Base-by-base conservation (phyloP, 2,888 invertebrate species). In the Tenthredo scrophulariae region DNA sequence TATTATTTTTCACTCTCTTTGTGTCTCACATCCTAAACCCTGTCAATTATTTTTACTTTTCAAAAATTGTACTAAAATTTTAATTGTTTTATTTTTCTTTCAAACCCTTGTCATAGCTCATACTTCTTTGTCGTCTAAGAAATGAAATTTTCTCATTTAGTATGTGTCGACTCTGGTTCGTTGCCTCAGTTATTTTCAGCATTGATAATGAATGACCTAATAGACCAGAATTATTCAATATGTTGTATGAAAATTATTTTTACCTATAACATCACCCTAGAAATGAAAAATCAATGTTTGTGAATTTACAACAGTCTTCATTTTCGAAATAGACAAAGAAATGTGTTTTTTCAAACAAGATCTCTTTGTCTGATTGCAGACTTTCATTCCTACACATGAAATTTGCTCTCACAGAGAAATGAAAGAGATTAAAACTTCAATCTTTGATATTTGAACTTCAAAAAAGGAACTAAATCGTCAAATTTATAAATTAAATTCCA, bases 361-460 rank as follows among this genome's bases (percentile, higher is more conserved):
- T 74, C 43, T 74, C 43, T 74, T 74, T 74, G 74, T 74, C 40
- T 43, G 40, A 43, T 74, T 6, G 22, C 7, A 26, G 74, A 43
- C 22, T n/a, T 22, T 74, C 26, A 22, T 22, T 43, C 26, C 29
- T 26, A 5, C 3, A 26, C 22, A 74, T 40, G 40, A 10, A 43
- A 74, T 67, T 18, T 15, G 33, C 6, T 67, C 26, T 33, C 26
- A 18, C 18, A 0, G 67, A 67, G 67, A 33, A 29, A 67, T 67
- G 1, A 3, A 18, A 26, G 33, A 67, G 7, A 33, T 29, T 33
- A 15, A 33, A 15, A 67, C 6, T 67, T 7, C 33, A 18, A 18
- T 33, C 15, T 6, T 74, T 2, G n/a, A 22, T 74, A 13, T 43
- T 43, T 43, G 13, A 29, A 22, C 7, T 74, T 74, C 5, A 9